Conservation (phyloP, 2,113 vertebrate genomes). For the Isurus oxyrinchus region DNA sequence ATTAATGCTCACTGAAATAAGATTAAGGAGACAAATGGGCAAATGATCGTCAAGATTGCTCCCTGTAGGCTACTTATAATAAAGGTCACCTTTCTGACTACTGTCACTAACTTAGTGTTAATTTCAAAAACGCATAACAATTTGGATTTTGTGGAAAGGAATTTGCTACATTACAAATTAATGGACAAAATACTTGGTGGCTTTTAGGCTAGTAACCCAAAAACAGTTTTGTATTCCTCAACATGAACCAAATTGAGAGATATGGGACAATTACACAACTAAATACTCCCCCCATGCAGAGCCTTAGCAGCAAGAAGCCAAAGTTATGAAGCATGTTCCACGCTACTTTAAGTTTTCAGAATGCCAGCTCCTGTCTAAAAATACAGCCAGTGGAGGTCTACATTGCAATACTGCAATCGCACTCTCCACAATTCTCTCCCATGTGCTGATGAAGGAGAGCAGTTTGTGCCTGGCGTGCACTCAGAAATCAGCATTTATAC, state of each 20-base stretch:
- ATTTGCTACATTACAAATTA: background rate
- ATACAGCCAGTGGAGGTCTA: background rate
- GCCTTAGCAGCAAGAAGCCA: background rate
- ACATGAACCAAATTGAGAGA: background rate
- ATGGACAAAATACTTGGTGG: background rate
- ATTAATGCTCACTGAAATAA: background rate
- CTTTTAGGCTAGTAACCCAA: background rate
- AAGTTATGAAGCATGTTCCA: background rate
- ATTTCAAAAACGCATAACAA: background rate
- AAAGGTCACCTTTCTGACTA: background rate
- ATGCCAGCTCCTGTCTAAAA: background rate
- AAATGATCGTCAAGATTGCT: background rate
- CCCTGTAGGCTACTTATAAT: background rate
- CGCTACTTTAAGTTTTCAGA: background rate
- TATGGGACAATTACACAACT: background rate
- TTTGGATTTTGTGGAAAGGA: background rate
- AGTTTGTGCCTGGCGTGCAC: background rate
- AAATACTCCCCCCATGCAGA: background rate
- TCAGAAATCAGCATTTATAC: background rate
- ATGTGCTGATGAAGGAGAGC: background rate
- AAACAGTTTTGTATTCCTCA: background rate
- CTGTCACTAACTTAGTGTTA: background rate
- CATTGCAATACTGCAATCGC: background rate
- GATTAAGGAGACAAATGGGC: background rate
- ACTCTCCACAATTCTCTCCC: background rate